Base-by-base conservation (phyloP, 2,888 invertebrate species). In the Ochlodes sylvanus region DNA sequence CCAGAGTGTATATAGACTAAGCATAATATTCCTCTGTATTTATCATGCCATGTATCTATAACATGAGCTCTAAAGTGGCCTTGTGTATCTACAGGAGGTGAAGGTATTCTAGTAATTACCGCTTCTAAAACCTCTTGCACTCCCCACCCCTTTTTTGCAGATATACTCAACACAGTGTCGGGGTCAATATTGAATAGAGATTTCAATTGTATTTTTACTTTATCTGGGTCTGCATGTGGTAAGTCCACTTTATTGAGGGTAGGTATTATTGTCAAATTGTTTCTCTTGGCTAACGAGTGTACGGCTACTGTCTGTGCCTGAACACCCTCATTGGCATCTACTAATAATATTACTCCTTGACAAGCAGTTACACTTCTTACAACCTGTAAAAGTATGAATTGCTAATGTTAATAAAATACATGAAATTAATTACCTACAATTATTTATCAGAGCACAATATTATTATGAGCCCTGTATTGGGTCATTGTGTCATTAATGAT, bases 221-320 rank as follows among this genome's bases (percentile, higher is more conserved):
- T 94, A 0, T 97, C 97, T 5, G 99, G 98, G 82, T 98, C 93
- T 0, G 99, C 98, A 86, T 97, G 95, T 76, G 98, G 98, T 65
- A 99, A 94, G 86, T 99, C 99, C 68, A 99, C 98, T 94, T 99
- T 99, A 89, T 99, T 99, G 42, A 99, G 92, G 0, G 98, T 98
- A 0, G 99, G 99, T 79, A 99, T 96, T 69, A 99, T 96, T 0
- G 94, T 89, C 63, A 99, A 89, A 76, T 98, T 96, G 74, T 95
- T 95, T 63, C 95, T 95, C 87, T 97, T 97, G 0, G 99, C 99
- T 71, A 99, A 88, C 84, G 97, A 97, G 89, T 98, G 99, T 80
- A 99, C 99, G 15, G 99, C 99, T 1, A 99, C 98, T 0, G 99
- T 99, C 90, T 99, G 99, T 0, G 99, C 99, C 92, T 99, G 98